Base-by-base conservation (phyloP, 2,888 invertebrate genomes). In the Loripinus fragilis region DNA sequence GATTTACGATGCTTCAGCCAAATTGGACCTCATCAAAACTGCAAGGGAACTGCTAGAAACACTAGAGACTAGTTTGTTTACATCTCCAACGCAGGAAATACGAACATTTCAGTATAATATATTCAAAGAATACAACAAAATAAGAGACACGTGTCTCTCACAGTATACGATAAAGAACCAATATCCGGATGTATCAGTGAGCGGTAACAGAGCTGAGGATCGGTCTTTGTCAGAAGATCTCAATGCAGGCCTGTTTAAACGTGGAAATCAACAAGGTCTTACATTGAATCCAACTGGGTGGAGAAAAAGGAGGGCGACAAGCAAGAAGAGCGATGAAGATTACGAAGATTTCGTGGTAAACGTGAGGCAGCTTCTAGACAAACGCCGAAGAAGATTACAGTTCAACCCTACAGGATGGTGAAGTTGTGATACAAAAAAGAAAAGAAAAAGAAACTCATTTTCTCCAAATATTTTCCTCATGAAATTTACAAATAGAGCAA, bases 321-420 rank as follows among this genome's bases (percentile, higher is more conserved):
- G 52, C 15, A 28, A 23, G 7, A 25, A 28, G 28, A 52, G 15
- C 25, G 25, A 52, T 52, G 25, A 28, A 25, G 28, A 52, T 1
- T 28, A 52, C n/a, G 52, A 52, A 25, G 3, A 10, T 8, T n/a
- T 52, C 25, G 25, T 52, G 7, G 25, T 2, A 3, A 52, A 52
- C n/a, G 25, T 52, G 52, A 52, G 52, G 3, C 52, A 52, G 25
- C n/a, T 52, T 3, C 28, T 28, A 3, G 52, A 52, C 3, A 52
- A 52, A 52, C 52, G 52, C 5, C 52, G 52, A 28, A 12, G 45
- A 45, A n/a, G 52, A 28, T 15, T 52, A 15, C 52, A 52, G 25
- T 52, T 52, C 25, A 52, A 52, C 25, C 52, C 52, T 2, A 25
- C 52, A 25, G 52, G 52, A n/a, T 52, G 52, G 52, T 52, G n/a